Evolutionary conservation across 2,888 invertebrate genomes (phyloP).

Genomic region (Amphipoea oculea): DNA sequence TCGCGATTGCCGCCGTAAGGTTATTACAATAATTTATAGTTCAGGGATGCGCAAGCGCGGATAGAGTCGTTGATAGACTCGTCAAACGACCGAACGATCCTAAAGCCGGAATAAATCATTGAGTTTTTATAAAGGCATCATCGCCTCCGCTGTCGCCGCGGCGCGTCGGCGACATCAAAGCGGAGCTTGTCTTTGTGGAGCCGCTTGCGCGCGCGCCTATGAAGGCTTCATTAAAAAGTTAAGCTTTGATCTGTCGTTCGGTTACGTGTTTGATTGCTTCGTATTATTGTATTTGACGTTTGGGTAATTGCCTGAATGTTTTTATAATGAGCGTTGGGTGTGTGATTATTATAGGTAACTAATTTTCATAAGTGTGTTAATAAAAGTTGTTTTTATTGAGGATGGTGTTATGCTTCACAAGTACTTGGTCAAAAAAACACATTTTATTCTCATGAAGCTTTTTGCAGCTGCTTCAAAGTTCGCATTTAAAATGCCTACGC

Average conservation of each 20-base stretch:
- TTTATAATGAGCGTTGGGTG: constrained; percentile 64
- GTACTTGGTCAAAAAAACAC: neutral
- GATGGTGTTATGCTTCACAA: neutral
- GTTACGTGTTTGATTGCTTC: constrained; percentile 77
- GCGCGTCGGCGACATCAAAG: constrained; percentile 81
- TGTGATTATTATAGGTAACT: constrained; percentile 47
- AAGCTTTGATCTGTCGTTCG: constrained; percentile 79
- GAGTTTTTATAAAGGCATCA: constrained; percentile 88
- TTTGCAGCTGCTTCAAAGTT: neutral
- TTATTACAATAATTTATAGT: constrained; percentile 72
- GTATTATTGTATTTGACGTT: constrained; percentile 73
- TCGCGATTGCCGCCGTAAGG: constrained; percentile 60
- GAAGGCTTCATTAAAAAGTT: constrained; percentile 84
- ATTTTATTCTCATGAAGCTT: constrained; percentile 2
- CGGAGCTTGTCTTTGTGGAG: constrained; percentile 75
- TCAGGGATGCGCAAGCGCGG: constrained; percentile 57
- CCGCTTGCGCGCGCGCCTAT: constrained; percentile 80
- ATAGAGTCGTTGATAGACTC: constrained; percentile 67
- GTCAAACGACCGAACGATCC: constrained; percentile 71
- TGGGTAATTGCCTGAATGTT: constrained; percentile 75
- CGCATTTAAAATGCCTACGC: constrained; percentile 26
- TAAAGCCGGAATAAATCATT: constrained; percentile 84
- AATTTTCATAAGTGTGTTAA: constrained; percentile 45
- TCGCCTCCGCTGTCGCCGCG: constrained; percentile 85
- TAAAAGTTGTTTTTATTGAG: constrained; percentile 11